These are phyloP conservation scores for Alentia gelatinosa DNA, from an alignment of 2,888 invertebrate species.

Conservation along the genomic window DNA sequence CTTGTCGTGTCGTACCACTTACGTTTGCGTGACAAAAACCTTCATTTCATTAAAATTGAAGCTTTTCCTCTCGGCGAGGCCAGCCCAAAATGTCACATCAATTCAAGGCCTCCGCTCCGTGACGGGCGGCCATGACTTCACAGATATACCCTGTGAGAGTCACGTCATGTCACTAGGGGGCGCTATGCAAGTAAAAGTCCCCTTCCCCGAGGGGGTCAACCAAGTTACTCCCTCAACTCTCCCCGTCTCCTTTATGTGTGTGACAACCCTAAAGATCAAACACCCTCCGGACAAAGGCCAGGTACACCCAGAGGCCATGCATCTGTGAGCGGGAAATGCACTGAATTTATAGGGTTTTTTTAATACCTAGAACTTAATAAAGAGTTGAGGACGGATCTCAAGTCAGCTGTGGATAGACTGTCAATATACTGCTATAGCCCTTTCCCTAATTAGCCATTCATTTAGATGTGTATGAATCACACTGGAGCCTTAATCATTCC, in stretches of 20 bases:
- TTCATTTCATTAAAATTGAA: background rate
- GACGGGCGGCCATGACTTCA: background rate
- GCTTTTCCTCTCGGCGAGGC: background rate
- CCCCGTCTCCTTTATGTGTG: background rate
- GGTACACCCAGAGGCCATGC: background rate
- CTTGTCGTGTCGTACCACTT: background rate
- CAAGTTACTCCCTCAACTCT: background rate
- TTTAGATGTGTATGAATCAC: too few species aligned
- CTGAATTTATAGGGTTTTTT: too few species aligned
- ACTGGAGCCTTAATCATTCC: too few species aligned
- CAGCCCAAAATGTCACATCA: background rate
- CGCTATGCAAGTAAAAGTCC: background rate
- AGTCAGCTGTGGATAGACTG: too few species aligned
- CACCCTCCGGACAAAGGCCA: background rate
- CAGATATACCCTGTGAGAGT: background rate
- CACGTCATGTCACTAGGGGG: background rate
- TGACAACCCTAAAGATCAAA: slow-evolving; percentile 22
- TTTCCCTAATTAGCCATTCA: too few species aligned
- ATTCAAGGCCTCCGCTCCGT: background rate
- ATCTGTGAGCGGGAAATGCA: too few species aligned
- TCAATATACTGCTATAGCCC: too few species aligned
- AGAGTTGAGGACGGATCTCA: too few species aligned
- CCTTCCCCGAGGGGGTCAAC: background rate
- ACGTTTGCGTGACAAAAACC: background rate
- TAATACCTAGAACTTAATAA: too few species aligned